Evolutionary conservation across 2,888 invertebrate species (phyloP).

Genomic region (Rhingia campestris): DNA sequence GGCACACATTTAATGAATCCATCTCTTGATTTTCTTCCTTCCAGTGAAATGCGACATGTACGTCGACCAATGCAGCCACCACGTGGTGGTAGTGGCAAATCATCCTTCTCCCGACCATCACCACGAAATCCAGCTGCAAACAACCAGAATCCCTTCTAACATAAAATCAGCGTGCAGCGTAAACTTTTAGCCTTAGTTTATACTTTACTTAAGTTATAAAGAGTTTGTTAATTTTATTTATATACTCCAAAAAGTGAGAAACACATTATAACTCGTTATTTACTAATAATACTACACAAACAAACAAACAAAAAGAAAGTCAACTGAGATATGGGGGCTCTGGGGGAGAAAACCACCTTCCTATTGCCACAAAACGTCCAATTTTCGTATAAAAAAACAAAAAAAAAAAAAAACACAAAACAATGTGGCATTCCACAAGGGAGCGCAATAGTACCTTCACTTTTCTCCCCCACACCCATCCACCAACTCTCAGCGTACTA

Average conservation of each 20-base stretch:
- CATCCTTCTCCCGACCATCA: conserved; percentile 85
- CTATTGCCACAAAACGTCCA: conserved; percentile 71
- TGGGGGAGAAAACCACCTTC: conserved; percentile 55
- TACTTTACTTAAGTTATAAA: conserved; percentile 85
- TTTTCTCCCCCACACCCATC: conserved; percentile 20
- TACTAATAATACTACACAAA: conserved; percentile 59
- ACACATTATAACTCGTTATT: conserved; percentile 55
- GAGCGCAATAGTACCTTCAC: conserved; percentile 58
- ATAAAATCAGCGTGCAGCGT: conserved; percentile 83
- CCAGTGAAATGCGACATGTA: conserved; percentile 86
- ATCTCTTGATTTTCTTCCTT: conserved; percentile 49
- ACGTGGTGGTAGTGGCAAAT: conserved; percentile 84
- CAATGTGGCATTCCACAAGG: conserved; percentile 65
- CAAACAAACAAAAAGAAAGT: conserved; percentile 32
- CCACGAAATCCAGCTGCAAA: conserved; percentile 84
- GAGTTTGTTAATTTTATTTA: conserved; percentile 74
- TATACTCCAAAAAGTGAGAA: conserved; percentile 29
- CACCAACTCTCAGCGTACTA: conserved; percentile 36
- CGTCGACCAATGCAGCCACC: conserved; percentile 85
- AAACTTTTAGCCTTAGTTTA: conserved; percentile 85
- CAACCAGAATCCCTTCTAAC: conserved; percentile 86
- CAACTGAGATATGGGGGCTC: conserved; percentile 15
- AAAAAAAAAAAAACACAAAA: conserved; percentile 32
- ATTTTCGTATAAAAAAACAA: conserved; percentile 58
- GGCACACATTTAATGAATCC: neutral